These are phyloP conservation scores for Hybognathus amarus DNA, from an alignment of 2,797 vertebrate species.

Conservation along the genomic window DNA sequence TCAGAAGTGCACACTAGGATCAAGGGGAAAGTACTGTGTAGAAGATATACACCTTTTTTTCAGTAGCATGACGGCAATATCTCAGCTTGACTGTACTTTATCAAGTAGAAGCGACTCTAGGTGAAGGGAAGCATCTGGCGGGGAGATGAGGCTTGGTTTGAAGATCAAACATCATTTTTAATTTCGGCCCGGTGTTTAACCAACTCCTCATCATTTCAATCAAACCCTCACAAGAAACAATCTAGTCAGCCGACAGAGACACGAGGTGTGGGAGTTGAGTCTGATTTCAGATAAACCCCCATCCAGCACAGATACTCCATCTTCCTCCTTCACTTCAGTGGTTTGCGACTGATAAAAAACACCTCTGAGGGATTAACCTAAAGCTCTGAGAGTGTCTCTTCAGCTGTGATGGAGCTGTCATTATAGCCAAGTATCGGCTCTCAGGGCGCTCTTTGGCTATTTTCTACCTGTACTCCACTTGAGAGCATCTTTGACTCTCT, in stretches of 20 bases:
- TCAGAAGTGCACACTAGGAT: background rate
- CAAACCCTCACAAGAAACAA: conserved; percentile 65
- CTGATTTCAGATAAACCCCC: conserved; percentile 66
- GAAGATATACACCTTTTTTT: background rate
- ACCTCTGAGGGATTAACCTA: conserved; percentile 46
- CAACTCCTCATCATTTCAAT: conserved; percentile 67
- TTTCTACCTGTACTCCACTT: conserved; percentile 71
- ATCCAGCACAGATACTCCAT: conserved; percentile 41
- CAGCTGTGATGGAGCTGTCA: conserved; percentile 44
- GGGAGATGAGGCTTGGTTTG: background rate
- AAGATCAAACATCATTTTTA: conserved; percentile 1
- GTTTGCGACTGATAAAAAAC: conserved; percentile 60
- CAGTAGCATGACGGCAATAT: background rate
- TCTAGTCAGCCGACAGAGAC: conserved; percentile 67
- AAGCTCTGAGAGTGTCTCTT: conserved; percentile 56
- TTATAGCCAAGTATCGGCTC: conserved; percentile 27
- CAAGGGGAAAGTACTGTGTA: conserved; percentile 42
- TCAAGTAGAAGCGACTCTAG: background rate
- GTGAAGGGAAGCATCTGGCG: background rate
- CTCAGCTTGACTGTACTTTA: background rate
- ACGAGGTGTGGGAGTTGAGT: conserved; percentile 50
- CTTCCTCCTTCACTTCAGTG: conserved; percentile 49
- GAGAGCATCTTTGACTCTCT: conserved; percentile 43
- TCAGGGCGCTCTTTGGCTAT: conserved; percentile 63
- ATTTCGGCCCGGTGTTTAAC: conserved; percentile 67